Evolutionary conservation across 1,140 invertebrate species (phyloP), one percentile per base, ranked within the genome.

Genomic region (Epicauta chinensis): DNA sequence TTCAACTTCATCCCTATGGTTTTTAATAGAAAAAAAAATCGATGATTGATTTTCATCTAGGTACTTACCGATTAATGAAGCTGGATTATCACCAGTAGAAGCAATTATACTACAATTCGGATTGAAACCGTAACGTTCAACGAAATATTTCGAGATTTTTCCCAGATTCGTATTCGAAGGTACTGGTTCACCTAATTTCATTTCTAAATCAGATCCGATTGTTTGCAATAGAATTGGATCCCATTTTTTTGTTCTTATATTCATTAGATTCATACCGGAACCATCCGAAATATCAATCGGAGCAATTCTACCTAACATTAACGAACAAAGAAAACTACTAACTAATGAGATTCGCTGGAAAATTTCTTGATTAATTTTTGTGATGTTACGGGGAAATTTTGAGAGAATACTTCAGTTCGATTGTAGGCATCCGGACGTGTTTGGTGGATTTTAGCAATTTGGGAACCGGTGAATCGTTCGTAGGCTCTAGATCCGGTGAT

Each of bases 231-330:
- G 84, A 14, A 77, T 64, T 23, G 81, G 67, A 51, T 82, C 78
- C 95, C 93, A 98, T 34, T 75, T 73, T 74, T 88, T 89, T 0
- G 69, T 79, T 29, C 72, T 77, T 32, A 98, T 91, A 70, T 98
- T 83, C 49, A 98, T 73, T 11, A 98, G 75, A 73, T 98, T 98
- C 93, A 97, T 98, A 17, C 95, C 96, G 2, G 93, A 97, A 1
- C 84, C 94, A 75, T 98, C 95, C 0, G 91, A 83, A 54, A 80
- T 80, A 70, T 98, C 96, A 40, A 98, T 94, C 0, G 89, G 83
- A 0, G 92, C 93, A 63, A 93, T 89, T 62, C 83, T 75, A 1
- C 94, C 93, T n/a, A 94, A 66, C 60, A 98, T 89, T 13, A 98
- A 66, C 0, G 89, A 91, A 43, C 88, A 89, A 0, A 84, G 79